These are phyloP conservation scores for Oncorhynchus masou DNA, from an alignment of 2,113 vertebrate species.

Conservation along the genomic window DNA sequence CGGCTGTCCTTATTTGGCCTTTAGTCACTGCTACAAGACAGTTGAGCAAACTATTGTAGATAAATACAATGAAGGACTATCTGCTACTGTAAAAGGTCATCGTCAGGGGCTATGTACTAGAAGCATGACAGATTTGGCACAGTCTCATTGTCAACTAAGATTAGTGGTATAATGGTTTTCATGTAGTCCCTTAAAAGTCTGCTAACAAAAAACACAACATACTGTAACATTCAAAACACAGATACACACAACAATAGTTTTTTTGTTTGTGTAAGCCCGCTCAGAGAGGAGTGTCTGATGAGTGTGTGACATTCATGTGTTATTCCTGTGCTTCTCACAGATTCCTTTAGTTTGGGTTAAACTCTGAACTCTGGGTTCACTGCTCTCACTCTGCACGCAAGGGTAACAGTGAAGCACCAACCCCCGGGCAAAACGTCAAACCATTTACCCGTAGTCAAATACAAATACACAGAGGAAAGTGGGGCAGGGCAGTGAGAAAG, in stretches of 20 bases:
- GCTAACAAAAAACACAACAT: too few species aligned
- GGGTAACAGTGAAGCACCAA: not conserved
- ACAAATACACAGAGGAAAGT: not conserved
- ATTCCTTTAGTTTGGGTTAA: not conserved
- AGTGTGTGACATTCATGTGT: too few species aligned
- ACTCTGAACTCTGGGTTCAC: not conserved
- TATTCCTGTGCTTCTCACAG: too few species aligned
- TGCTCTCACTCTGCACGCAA: conserved; percentile 27
- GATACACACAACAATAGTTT: too few species aligned
- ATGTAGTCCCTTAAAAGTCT: too few species aligned
- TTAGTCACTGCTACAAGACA: conserved; percentile 55
- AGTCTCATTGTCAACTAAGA: too few species aligned
- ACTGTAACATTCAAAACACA: too few species aligned
- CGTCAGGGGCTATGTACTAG: conserved; percentile 27
- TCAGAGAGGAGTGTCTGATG: too few species aligned
- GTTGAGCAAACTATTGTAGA: conserved; percentile 24
- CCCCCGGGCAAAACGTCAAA: conserved; percentile 20
- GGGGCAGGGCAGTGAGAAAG: too few species aligned
- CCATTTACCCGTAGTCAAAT: conserved; percentile 25
- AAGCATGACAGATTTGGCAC: conserved; percentile 40
- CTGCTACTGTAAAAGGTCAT: conserved; percentile 57
- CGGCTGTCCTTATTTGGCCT: conserved; percentile 53
- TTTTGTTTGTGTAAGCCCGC: too few species aligned
- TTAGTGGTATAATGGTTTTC: too few species aligned
- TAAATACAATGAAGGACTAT: too few species aligned